Base-by-base conservation (phyloP, 2,888 invertebrate species). In the Melipona beecheii region DNA sequence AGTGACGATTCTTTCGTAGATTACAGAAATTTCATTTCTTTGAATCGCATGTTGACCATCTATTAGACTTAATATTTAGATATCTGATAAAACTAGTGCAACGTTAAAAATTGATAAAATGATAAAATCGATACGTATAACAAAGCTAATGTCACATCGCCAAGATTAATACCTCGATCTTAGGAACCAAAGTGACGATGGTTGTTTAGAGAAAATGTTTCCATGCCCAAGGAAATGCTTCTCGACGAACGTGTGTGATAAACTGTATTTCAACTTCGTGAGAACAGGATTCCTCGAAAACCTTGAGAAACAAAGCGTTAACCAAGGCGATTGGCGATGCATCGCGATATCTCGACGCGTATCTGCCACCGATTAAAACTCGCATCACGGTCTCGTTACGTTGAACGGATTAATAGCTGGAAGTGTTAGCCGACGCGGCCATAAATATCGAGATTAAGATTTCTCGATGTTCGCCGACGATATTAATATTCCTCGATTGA, bases 361-460 rank as follows among this genome's bases (percentile, higher is more conserved):
- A 62, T 62, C n/a, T 49, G 21, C 1, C n/a, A 17, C 13, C 4
- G 72, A 62, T 62, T 62, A 62, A 60, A 49, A 62, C 50, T 50
- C 27, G 60, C 11, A 49, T 15, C 27, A 17, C 27, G 36, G 6
- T 62, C n/a, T 62, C 4, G 43, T 49, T 49, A 49, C 50, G 21
- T 49, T 58, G 50, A 27, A 62, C 60, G 27, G 72, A 62, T 73
- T 62, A 73, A 17, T 49, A 73, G 31, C 21, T 50, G 2, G n/a
- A 27, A 50, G 21, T 50, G 62, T 73, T 21, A 31, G n/a, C n/a
- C 19, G 5, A 36, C 19, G 11, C 1, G 11, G 50, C 27, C 31
- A 62, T 73, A 73, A 62, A 73, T 73, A 73, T 73, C 31, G 49
- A 60, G 72, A 73, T 73, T 73, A 73, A 27, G 21, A 9, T 50